A percentile compares a stretch with the other conserved stretches of the same genome.
Evolutionary conservation across 2,113 vertebrate species (phyloP).

Genomic region (Empidonax alnorum): DNA sequence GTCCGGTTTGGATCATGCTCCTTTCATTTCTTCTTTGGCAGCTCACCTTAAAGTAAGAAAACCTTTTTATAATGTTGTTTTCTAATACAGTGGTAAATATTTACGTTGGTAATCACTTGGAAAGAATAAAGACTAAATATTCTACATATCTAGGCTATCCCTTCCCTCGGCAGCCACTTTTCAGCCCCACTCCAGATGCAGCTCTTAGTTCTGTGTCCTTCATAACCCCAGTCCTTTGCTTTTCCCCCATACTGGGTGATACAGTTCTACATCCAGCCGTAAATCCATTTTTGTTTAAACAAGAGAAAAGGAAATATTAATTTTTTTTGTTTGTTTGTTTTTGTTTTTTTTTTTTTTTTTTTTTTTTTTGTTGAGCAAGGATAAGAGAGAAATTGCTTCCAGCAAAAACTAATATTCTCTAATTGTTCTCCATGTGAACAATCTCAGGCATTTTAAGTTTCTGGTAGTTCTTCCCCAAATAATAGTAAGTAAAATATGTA

Average conservation of each 20-base stretch:
- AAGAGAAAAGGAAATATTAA: not conserved
- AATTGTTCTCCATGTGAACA: not conserved
- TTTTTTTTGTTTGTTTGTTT: no score
- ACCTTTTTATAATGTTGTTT: accelerated
- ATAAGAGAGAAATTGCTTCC: not conserved
- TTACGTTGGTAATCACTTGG: not conserved
- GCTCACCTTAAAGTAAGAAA: not conserved
- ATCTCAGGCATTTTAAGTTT: not conserved
- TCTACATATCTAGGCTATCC: not conserved
- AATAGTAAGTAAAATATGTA: not conserved
- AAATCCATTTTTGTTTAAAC: not conserved
- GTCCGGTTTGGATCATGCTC: not conserved
- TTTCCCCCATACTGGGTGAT: not conserved
- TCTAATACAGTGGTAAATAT: not conserved
- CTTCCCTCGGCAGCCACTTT: not conserved
- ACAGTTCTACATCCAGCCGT: not conserved
- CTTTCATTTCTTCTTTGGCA: not conserved
- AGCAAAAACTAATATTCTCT: not conserved
- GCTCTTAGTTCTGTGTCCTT: no score
- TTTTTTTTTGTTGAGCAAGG: not conserved
- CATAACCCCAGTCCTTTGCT: not conserved
- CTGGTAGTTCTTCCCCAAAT: not conserved
- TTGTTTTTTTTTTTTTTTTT: not conserved
- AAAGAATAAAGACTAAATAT: not conserved
- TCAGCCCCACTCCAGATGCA: not conserved